Percentiles rank a stretch among this genome's conserved stretches.
phyloP scores from a whole-genome alignment of 1,140 invertebrate genomes.

The Akabosia matsudoensis region DNA sequence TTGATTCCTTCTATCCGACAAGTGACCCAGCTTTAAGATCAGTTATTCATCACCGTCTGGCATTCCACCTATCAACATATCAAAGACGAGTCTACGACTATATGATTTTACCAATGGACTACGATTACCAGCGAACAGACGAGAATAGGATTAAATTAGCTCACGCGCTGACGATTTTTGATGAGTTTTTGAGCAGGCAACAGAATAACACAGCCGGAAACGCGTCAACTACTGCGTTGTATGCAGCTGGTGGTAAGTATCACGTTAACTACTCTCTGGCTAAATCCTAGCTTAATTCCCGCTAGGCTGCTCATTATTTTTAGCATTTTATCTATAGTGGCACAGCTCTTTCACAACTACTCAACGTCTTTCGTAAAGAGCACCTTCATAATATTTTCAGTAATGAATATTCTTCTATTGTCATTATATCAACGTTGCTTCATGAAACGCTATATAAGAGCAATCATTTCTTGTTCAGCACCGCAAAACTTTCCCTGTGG shows the following conservation, averaged over 20 bases:
- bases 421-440: no score
- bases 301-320: no score
- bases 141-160: constrained; percentile 63
- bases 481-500: no score
- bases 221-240: constrained; percentile 45
- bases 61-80: constrained; percentile 71
- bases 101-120: constrained; percentile 67
- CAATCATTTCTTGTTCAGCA: no score
- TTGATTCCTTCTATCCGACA: constrained; percentile 65
- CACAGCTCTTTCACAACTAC: no score
- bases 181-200: constrained; percentile 61
- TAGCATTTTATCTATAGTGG: no score
- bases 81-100: constrained; percentile 67
- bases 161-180: constrained; percentile 65
- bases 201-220: background rate
- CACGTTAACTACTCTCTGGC: background rate
- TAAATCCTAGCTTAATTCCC: no score
- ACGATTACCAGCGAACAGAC: constrained; percentile 65
- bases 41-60: constrained; percentile 68
- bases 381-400: no score
- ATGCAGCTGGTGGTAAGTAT: constrained; percentile 59
- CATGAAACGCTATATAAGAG: no score
- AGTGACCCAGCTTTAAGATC: constrained; percentile 63
- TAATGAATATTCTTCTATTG: no score
- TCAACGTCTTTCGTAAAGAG: no score